Percentiles rank a stretch among this genome's conserved stretches.
Conservation (phyloP, 1,140 invertebrate species). For the Apocrypta bakeri region DNA sequence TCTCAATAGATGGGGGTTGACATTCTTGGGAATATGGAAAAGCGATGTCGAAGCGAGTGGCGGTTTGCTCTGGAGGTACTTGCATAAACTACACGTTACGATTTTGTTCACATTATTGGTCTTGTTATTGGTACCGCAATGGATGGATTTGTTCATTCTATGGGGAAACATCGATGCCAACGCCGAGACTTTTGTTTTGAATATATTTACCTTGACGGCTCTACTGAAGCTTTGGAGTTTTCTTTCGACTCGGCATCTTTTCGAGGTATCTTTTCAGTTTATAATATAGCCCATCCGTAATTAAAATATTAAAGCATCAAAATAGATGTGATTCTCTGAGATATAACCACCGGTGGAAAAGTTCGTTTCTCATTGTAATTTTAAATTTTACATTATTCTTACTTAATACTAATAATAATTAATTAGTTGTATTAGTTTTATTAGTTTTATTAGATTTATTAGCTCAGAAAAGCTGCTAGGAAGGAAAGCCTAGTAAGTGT, state of each 20-base stretch:
- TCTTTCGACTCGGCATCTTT: background rate
- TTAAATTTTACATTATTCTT: no score
- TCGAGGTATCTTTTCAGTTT: slow-evolving; percentile 3
- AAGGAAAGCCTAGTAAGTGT: no score
- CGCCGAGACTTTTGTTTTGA: slow-evolving; percentile 44
- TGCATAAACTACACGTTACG: background rate
- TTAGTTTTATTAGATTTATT: no score
- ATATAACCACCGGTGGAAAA: no score
- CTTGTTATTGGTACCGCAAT: slow-evolving; percentile 38
- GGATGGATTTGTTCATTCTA: slow-evolving; percentile 42
- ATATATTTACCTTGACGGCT: slow-evolving; percentile 39
- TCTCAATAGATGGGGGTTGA: slow-evolving; percentile 40
- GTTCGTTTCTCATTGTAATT: no score
- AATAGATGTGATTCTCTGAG: no score
- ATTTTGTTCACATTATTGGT: slow-evolving; percentile 2
- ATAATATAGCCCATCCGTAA: background rate
- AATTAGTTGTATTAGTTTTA: no score
- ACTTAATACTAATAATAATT: no score
- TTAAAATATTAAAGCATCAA: no score
- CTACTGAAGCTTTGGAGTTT: slow-evolving; percentile 29
- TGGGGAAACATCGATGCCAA: slow-evolving; percentile 44
- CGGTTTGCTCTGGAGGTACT: no score
- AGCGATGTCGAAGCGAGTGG: background rate
- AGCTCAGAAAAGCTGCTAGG: no score
- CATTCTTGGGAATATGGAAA: slow-evolving; percentile 26